Percentiles rank a stretch among this genome's conserved stretches.
Conservation (phyloP, 2,888 invertebrate genomes). For the Idaea straminata region DNA sequence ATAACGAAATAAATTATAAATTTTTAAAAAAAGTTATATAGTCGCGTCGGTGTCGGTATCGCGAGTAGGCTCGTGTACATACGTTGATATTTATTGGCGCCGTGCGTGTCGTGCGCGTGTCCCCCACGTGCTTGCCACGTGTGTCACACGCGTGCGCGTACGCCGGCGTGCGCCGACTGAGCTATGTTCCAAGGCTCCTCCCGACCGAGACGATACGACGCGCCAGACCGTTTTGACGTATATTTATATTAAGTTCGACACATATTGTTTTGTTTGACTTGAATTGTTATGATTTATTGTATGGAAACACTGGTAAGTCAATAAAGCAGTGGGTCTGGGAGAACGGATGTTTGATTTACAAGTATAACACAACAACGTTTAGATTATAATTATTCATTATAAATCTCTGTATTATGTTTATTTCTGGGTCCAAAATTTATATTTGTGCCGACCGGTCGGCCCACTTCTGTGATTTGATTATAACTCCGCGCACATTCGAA, state of each 20-base stretch:
- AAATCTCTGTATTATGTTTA: slow-evolving; percentile 56
- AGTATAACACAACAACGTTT: slow-evolving; percentile 36
- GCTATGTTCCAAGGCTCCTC: slow-evolving; percentile 47
- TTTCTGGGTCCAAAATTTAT: slow-evolving; percentile 67
- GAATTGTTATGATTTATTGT: slow-evolving; percentile 80
- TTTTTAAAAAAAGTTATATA: slow-evolving; percentile 71
- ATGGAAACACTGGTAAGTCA: slow-evolving; percentile 79
- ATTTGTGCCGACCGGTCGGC: slow-evolving; percentile 49
- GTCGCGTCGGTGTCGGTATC: slow-evolving; percentile 49
- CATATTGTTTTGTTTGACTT: slow-evolving; percentile 79
- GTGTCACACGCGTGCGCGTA: slow-evolving; percentile 26
- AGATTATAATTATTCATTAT: slow-evolving; percentile 33
- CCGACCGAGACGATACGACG: slow-evolving; percentile 40
- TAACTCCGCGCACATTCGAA: slow-evolving; percentile 42
- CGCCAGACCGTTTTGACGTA: slow-evolving; percentile 72
- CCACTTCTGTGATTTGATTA: slow-evolving; percentile 47
- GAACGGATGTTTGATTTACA: slow-evolving; percentile 70
- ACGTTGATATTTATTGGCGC: slow-evolving; percentile 77
- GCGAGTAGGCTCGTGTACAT: slow-evolving; percentile 74
- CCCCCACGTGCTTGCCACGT: not conserved
- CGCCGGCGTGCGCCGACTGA: slow-evolving; percentile 56
- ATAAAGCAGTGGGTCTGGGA: slow-evolving; percentile 81
- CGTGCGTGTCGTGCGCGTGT: slow-evolving; percentile 37
- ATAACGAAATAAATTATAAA: slow-evolving; percentile 78
- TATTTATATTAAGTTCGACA: slow-evolving; percentile 77